Evolutionary conservation across 2,888 invertebrate species (phyloP), one percentile per base, ranked within the genome.

Genomic region (Rhogogaster chlorosoma): DNA sequence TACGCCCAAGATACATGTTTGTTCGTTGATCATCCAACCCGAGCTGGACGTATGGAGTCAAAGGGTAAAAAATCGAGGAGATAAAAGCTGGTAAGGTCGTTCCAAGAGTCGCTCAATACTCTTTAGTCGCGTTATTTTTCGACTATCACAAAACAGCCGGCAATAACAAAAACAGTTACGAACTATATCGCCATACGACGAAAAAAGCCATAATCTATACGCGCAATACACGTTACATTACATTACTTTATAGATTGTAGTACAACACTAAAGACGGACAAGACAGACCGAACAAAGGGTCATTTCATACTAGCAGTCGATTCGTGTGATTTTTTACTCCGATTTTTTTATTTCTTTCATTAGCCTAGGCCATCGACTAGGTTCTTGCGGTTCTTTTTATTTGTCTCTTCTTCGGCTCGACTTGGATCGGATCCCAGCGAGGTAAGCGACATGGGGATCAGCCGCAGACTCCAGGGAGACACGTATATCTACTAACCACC

Each of bases 51-150:
- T 45, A 32, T 49, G 32, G 42, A 64, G 78, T 84, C 83, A 84
- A 86, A 83, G 84, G 87, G 84, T 85, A 85, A 70, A 84, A 85
- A 85, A 73, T 53, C 57, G 29, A 36, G 15, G 38, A 84, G 73
- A 86, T 29, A 85, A 77, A 49, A 49, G 45, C 61, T 64, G 53
- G 57, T n/a, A 38, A 84, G 64, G 83, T 78, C 78, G 18, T 6
- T 45, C 12, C 5, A 7, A 73, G 42, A 45, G 5, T 73, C 73
- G 26, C 26, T 73, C 12, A 22, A 22, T 42, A 6, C 18, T 7
- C n/a, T 73, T 45, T 26, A 18, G 26, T 45, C 22, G 42, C 73
- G 73, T 73, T 4, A 73, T 38, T 38, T 73, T 73, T 22, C 73
- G 38, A 26, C 12, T 26, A 73, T 36, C 42, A 73, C 15, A 73